Evolutionary conservation across 2,888 invertebrate genomes (phyloP).

Genomic region (Pheosia gnoma): DNA sequence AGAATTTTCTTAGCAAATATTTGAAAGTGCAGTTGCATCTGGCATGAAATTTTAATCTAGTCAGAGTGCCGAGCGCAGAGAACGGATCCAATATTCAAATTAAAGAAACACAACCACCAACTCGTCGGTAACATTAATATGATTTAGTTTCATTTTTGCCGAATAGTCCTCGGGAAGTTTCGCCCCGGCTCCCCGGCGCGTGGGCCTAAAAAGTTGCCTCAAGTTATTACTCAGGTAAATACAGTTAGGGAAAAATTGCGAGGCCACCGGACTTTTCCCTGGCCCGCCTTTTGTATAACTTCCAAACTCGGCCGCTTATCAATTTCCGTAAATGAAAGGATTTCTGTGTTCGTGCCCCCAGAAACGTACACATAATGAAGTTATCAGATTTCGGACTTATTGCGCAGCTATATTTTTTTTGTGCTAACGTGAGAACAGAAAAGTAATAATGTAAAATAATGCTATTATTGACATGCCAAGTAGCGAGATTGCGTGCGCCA

Average conservation of each 20-base stretch:
- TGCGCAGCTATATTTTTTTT: constrained; percentile 30
- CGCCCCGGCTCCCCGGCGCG: constrained; percentile 38
- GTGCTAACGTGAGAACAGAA: constrained; percentile 57
- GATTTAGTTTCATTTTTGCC: constrained; percentile 64
- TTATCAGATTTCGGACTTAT: constrained; percentile 47
- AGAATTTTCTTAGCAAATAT: constrained; percentile 37
- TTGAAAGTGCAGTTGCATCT: constrained; percentile 47
- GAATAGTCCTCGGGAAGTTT: constrained; percentile 55
- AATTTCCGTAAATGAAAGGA: constrained; percentile 63
- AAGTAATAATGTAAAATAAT: constrained; percentile 47
- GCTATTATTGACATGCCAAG: constrained; percentile 54
- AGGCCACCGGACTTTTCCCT: constrained; percentile 41
- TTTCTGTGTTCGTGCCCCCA: constrained; percentile 51
- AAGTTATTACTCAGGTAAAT: constrained; percentile 71
- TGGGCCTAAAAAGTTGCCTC: constrained; percentile 50
- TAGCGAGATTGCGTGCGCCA: constrained; percentile 56
- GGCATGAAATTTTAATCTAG: constrained; percentile 50
- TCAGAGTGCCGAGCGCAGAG: constrained; percentile 39
- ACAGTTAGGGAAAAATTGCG: constrained; percentile 60
- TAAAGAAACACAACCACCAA: constrained; percentile 51
- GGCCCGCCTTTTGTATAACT: constrained; percentile 48
- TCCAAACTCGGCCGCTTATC: constrained; percentile 61
- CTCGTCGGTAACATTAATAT: constrained; percentile 55
- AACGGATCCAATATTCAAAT: constrained; percentile 59
- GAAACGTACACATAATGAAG: constrained; percentile 51